phyloP scores from a whole-genome alignment of 1,140 invertebrate species.

The Brachionus sp. region DNA sequence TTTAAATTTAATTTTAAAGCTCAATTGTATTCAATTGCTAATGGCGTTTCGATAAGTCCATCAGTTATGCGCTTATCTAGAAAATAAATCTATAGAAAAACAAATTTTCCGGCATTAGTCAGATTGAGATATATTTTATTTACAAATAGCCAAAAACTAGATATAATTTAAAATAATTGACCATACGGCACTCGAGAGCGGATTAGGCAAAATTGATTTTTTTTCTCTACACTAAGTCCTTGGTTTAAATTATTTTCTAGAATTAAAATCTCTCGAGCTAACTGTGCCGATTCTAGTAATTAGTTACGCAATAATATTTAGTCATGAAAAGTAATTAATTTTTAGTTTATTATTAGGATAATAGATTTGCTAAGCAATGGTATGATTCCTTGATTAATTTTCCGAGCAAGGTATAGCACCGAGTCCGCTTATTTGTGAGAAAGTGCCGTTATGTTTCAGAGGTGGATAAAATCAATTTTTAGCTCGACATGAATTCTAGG shows the following conservation, averaged over 20 bases:
- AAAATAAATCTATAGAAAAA: constrained; percentile 26
- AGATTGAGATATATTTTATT: neutral
- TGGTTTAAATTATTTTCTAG: neutral
- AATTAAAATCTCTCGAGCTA: neutral
- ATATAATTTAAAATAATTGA: neutral
- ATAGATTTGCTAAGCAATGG: constrained; percentile 1
- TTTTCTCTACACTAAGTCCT: neutral
- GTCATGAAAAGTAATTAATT: constrained; percentile 32
- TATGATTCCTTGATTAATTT: neutral
- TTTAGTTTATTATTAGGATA: constrained; percentile 15
- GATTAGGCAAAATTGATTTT: neutral
- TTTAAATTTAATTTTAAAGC: constrained; percentile 34
- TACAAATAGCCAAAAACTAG: constrained; percentile 30
- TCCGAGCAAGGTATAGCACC: neutral
- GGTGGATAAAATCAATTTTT: constrained; percentile 19
- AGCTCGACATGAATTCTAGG: constrained; percentile 22
- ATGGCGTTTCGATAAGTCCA: constrained; percentile 41
- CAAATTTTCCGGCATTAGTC: constrained; percentile 28
- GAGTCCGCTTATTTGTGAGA: neutral
- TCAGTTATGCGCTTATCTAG: constrained; percentile 19
- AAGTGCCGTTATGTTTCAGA: neutral
- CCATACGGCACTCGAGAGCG: neutral
- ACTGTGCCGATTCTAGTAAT: constrained; percentile 5
- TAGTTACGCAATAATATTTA: neutral
- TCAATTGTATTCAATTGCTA: constrained; percentile 17